A percentile compares a stretch with the other conserved stretches of the same genome.
These are phyloP conservation scores for Papilio demoleus DNA, from an alignment of 2,888 invertebrate genomes.

Conservation along the genomic window DNA sequence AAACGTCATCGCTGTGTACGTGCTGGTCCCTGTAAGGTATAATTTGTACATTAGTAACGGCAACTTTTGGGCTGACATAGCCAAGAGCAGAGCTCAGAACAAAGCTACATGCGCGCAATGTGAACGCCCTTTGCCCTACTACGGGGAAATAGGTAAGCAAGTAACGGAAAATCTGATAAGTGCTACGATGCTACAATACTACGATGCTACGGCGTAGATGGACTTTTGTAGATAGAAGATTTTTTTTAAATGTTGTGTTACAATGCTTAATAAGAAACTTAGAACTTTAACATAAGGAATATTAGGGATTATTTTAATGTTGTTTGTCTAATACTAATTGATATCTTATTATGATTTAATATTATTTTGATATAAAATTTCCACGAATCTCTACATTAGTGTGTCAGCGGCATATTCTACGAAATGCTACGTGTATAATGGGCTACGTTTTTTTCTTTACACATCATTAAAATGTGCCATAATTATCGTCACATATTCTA, in stretches of 20 bases:
- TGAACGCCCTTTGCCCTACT: too few species aligned
- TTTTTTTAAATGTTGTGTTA: too few species aligned
- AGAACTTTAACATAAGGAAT: too few species aligned
- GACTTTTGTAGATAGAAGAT: too few species aligned
- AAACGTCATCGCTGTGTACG: slow-evolving; percentile 58
- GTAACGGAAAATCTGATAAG: not conserved
- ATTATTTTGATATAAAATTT: not conserved
- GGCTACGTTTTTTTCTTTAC: not conserved
- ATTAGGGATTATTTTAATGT: too few species aligned
- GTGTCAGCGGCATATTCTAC: not conserved
- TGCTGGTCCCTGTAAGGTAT: slow-evolving; percentile 62
- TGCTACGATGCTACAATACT: not conserved
- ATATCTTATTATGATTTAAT: not conserved
- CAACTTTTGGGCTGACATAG: too few species aligned
- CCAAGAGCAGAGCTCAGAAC: too few species aligned
- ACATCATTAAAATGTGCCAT: not conserved
- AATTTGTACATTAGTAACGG: slow-evolving; percentile 19
- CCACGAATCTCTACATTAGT: not conserved
- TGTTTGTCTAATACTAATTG: too few species aligned
- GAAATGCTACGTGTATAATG: not conserved
- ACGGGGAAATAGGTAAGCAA: too few species aligned
- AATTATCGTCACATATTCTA: not conserved
- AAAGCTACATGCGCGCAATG: too few species aligned
- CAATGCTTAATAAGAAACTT: too few species aligned
- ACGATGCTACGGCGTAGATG: slow-evolving; percentile 2